A percentile compares a stretch with the other conserved stretches of the same genome.
Conservation (phyloP, 1,140 invertebrate genomes). For the Brachionus plicatilis region DNA sequence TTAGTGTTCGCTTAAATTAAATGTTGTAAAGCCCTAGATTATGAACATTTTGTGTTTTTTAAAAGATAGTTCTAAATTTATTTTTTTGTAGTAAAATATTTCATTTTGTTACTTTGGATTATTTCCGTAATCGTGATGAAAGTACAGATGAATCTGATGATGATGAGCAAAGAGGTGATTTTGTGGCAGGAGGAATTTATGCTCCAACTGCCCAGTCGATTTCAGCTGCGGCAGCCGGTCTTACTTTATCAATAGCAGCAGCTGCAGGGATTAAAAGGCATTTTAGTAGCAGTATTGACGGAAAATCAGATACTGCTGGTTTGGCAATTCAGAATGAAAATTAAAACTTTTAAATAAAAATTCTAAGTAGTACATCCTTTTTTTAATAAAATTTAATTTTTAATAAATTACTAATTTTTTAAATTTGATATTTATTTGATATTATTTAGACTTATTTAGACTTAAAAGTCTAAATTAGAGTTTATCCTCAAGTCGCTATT, state of each 20-base stretch:
- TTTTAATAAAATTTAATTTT: no score
- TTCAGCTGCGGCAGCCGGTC: slow-evolving; percentile 10
- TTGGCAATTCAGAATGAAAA: background rate
- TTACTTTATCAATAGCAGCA: slow-evolving; percentile 36
- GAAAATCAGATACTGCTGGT: background rate
- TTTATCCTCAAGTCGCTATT: no score
- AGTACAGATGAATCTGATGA: slow-evolving; percentile 7
- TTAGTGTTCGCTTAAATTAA: background rate
- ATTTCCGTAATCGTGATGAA: slow-evolving; percentile 25
- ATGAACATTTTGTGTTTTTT: background rate
- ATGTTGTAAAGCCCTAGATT: background rate
- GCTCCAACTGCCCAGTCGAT: slow-evolving; percentile 28
- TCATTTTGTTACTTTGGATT: slow-evolving; percentile 38
- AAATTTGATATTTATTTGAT: background rate
- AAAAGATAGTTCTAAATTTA: background rate
- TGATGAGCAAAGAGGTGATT: slow-evolving; percentile 33
- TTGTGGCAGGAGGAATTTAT: slow-evolving; percentile 38
- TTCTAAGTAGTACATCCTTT: background rate
- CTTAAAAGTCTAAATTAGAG: no score
- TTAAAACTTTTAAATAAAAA: background rate
- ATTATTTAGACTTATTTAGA: no score
- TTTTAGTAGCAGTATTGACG: background rate
- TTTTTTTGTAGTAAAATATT: slow-evolving; percentile 29
- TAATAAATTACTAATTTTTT: background rate
- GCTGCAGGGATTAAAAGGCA: slow-evolving; percentile 18